These are phyloP conservation scores for Phyto melanocephala DNA, from an alignment of 2,888 invertebrate species.

Conservation along the genomic window DNA sequence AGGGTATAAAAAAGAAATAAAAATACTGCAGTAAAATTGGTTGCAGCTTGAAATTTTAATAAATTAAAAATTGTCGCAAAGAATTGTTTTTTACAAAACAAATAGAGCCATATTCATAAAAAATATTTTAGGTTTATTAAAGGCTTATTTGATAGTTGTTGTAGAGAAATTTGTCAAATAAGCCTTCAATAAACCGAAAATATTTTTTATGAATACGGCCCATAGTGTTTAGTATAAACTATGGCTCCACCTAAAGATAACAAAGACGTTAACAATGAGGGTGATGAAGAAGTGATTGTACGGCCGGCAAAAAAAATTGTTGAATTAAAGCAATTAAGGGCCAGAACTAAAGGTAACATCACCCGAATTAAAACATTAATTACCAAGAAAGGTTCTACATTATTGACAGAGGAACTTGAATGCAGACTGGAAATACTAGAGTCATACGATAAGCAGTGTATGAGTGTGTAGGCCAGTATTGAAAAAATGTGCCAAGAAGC, in stretches of 20 bases:
- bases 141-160: too few species aligned
- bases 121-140: too few species aligned
- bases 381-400: slow-evolving; percentile 26
- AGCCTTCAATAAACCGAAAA: too few species aligned
- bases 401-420: slow-evolving; percentile 49
- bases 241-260: background rate
- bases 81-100: background rate
- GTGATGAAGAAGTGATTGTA: background rate
- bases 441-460: slow-evolving; percentile 57
- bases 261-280: background rate
- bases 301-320: background rate
- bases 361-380: slow-evolving; percentile 52
- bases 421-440: slow-evolving; percentile 62
- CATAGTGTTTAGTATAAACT: too few species aligned
- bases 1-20: too few species aligned
- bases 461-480: slow-evolving; percentile 51
- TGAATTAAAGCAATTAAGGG: slow-evolving; percentile 14
- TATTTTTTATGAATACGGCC: too few species aligned
- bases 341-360: slow-evolving; percentile 47
- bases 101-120: too few species aligned
- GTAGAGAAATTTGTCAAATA: too few species aligned
- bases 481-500: slow-evolving; percentile 18
- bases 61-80: background rate
- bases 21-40: background rate
- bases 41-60: background rate